Base-by-base conservation (phyloP, 2,888 invertebrate species). In the Thymelicus lineola region DNA sequence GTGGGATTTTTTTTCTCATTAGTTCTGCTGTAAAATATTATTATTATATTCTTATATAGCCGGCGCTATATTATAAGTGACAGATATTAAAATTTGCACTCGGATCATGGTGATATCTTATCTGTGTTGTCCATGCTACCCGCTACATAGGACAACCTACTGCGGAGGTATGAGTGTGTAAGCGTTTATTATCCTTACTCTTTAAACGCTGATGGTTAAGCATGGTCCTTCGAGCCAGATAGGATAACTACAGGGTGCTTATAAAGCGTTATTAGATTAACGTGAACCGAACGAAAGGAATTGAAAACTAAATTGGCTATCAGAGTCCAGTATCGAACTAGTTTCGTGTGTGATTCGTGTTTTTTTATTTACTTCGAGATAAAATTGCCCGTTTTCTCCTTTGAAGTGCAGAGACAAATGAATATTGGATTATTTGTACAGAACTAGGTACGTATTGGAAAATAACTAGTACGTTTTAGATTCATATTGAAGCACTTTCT, bases 201-300 rank as follows among this genome's bases (percentile, higher is more conserved):
- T 42, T 12, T 42, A 42, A 42, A 12, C 42, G 42, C 42, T 0
- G 42, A 12, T 2, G 42, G 38, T 59, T 7, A 3, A 10, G 48
- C 64, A 17, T n/a, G 17, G 28, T 58, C 53, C 28, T 66, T 36
- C 46, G 9, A 48, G 42, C 60, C 35, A 20, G 66, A 46, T 48
- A 65, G 66, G 59, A 59, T 57, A 57, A 57, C 66, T 66, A 66
- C 50, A 66, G 48, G 38, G 53, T 61, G 67, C 60, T 67, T 61
- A 67, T 67, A 67, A 67, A 67, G 60, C 60, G 67, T 67, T 67
- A 67, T 67, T 67, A 67, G 67, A 67, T 67, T 67, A 67, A 61
- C 67, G 60, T 60, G 45, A 45, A 42, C 53, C 62, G 68, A 53
- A 67, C 67, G 67, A 67, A 60, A 67, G 67, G 60, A 66, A 66